Base-by-base conservation (phyloP, 37 sponge, comb jelly and placozoan species). In the Halichondria panicea region DNA sequence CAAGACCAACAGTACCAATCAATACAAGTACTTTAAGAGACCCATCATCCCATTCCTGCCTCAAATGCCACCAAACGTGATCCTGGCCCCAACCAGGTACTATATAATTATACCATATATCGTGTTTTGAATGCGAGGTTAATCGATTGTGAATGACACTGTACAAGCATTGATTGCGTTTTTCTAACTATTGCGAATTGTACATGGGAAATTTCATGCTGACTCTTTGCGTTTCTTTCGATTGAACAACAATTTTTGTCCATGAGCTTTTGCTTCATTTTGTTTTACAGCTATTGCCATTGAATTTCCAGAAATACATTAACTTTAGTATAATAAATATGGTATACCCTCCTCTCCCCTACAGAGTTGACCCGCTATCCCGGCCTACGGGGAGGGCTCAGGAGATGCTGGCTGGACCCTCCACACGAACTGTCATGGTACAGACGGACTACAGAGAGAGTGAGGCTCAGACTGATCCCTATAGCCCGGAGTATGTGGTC, bases 391-490 rank as follows among this genome's bases (percentile, higher is more conserved):
- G 0, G 1, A 56, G 35, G 12, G 4, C 35, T 2, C 27, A 8
- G 32, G 67, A 43, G n/a, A 3, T 70, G 4, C 71, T 61, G 32
- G 27, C 56, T 40, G 63, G 34, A 28, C 83, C 89, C 9, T 15
- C 3, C 2, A 91, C 87, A 0, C 86, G 81, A 40, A 72, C 74
- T 27, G 79, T 87, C 28, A 18, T 42, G n/a, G 83, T 85, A 15
- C 94, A 93, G 80, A 93, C 94, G 15, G 94, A 93, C 78, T 89
- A 85, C 48, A 71, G 94, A 32, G 97, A 96, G 53, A 93, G 90
- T 56, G 97, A 96, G 72, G 71, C 94, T 6, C 97, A 96, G 84
- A 96, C 97, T 21, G 95, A 97, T 21, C 98, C 98, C 36, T 97
- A 89, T 87, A 81, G 87, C 7, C 93, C 98, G 13, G 92, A 91